Percentiles rank a stretch among this genome's conserved stretches.
Conservation (phyloP, 1,140 invertebrate species). For the Phthorimaea operculella region DNA sequence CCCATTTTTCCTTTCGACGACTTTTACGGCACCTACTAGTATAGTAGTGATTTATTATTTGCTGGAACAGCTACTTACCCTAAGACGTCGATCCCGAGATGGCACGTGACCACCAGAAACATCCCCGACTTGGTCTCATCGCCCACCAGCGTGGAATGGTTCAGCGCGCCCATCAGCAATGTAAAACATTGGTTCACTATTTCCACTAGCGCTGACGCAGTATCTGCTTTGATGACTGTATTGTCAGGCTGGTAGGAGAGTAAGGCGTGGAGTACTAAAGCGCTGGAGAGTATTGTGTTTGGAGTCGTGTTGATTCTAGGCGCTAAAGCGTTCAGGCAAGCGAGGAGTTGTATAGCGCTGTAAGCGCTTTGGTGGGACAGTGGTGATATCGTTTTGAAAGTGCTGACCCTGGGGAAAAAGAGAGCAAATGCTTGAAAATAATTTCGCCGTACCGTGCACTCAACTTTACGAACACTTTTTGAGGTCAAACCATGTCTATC, state of each 20-base stretch:
- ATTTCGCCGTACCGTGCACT: too few relatives aligned
- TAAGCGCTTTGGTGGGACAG: constrained; percentile 54
- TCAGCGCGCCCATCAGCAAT: constrained; percentile 33
- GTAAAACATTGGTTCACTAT: constrained; percentile 41
- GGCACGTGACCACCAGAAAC: constrained; percentile 37
- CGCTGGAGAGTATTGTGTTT: constrained; percentile 34
- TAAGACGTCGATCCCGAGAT: constrained; percentile 39
- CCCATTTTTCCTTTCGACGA: too few relatives aligned
- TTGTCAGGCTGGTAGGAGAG: constrained; percentile 47
- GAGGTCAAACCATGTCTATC: too few relatives aligned
- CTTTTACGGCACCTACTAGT: too few relatives aligned
- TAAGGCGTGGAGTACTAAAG: constrained; percentile 46
- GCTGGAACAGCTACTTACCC: constrained; percentile 26
- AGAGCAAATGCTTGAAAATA: too few relatives aligned
- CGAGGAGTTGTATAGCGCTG: constrained; percentile 46
- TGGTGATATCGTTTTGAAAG: constrained; percentile 32
- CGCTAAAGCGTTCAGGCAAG: constrained; percentile 30
- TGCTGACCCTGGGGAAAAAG: constrained; percentile 29
- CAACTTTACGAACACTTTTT: too few relatives aligned
- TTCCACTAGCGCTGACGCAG: constrained; percentile 28
- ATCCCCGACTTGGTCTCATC: constrained; percentile 32
- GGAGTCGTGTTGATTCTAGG: constrained; percentile 29
- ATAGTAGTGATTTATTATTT: too few relatives aligned
- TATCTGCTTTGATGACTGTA: constrained; percentile 25
- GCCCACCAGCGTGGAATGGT: constrained; percentile 35